Base-by-base conservation (phyloP, 2,113 vertebrate species). In the Onychostoma macrolepis region DNA sequence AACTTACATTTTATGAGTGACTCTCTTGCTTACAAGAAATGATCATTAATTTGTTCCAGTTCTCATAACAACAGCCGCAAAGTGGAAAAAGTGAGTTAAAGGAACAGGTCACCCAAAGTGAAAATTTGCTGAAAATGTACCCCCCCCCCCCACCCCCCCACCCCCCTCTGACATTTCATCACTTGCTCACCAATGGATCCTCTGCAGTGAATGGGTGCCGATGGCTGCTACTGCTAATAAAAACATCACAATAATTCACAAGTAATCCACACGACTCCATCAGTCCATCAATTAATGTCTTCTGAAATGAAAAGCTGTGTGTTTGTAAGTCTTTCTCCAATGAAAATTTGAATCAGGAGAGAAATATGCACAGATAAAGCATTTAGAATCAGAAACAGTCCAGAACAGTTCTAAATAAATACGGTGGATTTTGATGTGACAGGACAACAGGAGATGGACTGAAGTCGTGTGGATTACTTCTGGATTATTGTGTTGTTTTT, bases 21-120 rank as follows among this genome's bases (percentile, higher is more conserved):
- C 69, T 74, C 82, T 74, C 48, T 71, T 13, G 13, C 82, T 74
- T 83, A 50, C 41, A 50, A 83, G 63, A 84, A 84, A 17, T 74
- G 24, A 28, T 19, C 30, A 53, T 38, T 72, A 26, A 56, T 74
- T 69, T 71, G 33, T 83, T 83, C 41, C 63, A 50, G 26, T 48
- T 19, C 30, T 84, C 67, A 45, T 30, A 56, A 38, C 45, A 11
- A 19, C 63, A 41, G 11, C 24, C 7, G 8, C 67, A 83, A n/a
- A 26, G 63, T 50, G 63, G 81, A 38, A 72, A 72, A 33, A 69
- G 26, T 69, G 15, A 83, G 63, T 69, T 28, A 1, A 58, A 58
- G 56, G 21, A 58, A 58, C 9, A 58, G 21, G 56, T 58, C 56
- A 24, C 6, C 53, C 53, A 58, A 58, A 58, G 56, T 58, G 56